phyloP scores from a whole-genome alignment of 2,888 invertebrate species.

The Rhodophaea formosa region DNA sequence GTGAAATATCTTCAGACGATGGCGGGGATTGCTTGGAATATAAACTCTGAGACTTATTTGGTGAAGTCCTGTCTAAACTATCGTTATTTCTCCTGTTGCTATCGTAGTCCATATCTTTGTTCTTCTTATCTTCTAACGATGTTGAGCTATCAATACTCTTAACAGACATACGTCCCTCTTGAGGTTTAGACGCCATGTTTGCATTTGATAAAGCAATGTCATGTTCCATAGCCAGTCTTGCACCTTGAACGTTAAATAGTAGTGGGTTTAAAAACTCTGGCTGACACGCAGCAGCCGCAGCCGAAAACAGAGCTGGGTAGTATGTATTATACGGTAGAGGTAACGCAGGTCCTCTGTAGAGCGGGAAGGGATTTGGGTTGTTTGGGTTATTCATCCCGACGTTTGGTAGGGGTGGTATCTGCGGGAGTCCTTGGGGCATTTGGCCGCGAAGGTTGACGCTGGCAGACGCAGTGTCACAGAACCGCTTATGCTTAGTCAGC shows the following conservation, averaged over 20 bases:
- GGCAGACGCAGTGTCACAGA: slow-evolving; percentile 91
- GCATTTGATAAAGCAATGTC: slow-evolving; percentile 77
- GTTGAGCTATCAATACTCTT: slow-evolving; percentile 70
- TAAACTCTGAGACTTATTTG: slow-evolving; percentile 70
- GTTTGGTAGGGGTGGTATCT: slow-evolving; percentile 65
- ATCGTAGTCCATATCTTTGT: slow-evolving; percentile 59
- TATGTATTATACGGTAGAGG: slow-evolving; percentile 85
- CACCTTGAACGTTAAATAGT: slow-evolving; percentile 82
- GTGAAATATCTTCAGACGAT: slow-evolving; percentile 83
- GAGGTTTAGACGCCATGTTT: slow-evolving; percentile 76
- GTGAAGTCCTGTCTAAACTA: slow-evolving; percentile 76
- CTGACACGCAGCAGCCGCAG: slow-evolving; percentile 76
- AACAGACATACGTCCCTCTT: slow-evolving; percentile 68
- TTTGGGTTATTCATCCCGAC: slow-evolving; percentile 68
- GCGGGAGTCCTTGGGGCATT: slow-evolving; percentile 64
- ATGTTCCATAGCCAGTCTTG: slow-evolving; percentile 73
- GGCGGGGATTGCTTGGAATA: slow-evolving; percentile 84
- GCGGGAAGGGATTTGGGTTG: slow-evolving; percentile 84
- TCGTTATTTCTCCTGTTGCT: slow-evolving; percentile 51
- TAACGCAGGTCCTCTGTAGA: slow-evolving; percentile 85
- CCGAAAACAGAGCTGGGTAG: slow-evolving; percentile 77
- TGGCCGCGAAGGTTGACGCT: slow-evolving; percentile 71
- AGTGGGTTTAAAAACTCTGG: slow-evolving; percentile 84
- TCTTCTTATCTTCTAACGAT: slow-evolving; percentile 68
- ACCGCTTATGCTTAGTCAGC: slow-evolving; percentile 96